Base-by-base conservation (phyloP, 2,888 invertebrate species). In the Anticlea derivata region DNA sequence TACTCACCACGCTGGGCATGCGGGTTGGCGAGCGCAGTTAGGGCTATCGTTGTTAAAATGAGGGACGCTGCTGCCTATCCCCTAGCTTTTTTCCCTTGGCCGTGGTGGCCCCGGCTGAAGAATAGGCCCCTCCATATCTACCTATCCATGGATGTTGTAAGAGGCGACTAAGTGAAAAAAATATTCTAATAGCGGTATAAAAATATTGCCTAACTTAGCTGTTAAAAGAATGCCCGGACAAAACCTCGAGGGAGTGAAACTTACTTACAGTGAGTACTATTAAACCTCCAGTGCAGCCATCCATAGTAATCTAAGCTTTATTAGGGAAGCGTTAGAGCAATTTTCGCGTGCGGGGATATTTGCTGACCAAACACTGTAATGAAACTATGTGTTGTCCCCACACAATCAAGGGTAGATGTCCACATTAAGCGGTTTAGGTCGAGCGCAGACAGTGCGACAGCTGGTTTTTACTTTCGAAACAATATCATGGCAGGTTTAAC, bases 321-420 rank as follows among this genome's bases (percentile, higher is more conserved):
- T 30, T 11, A 13, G 4, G 5, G 1, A 17, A 7, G 27, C 7
- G 41, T 55, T 41, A 47, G 49, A 53, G 45, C 12, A 45, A 22
- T 26, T 30, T 20, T 48, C 44, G 47, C 40, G 23, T 35, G 51
- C 39, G 20, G 13, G 2, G 13, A 37, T 39, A 50, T 54, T 50
- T 59, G 80, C 80, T 80, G 80, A 80, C 80, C 78, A 70, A 68
- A 75, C 74, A 69, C 54, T 23, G 55, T 80, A 79, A 80, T 80
- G 80, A 80, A 80, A 78, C 75, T 69, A 69, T 74, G 69, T 69
- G 67, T 68, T 67, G 47, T 66, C 74, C 72, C 72, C 65, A 68
- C 62, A 69, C 70, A 75, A 78, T 78, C 72, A 73, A 77, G 68
- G 68, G 66, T 62, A 47, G 64, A 67, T 63, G 64, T 65, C 56